Base-by-base conservation (phyloP, 1,140 invertebrate species). In the Drosophila arawakana region DNA sequence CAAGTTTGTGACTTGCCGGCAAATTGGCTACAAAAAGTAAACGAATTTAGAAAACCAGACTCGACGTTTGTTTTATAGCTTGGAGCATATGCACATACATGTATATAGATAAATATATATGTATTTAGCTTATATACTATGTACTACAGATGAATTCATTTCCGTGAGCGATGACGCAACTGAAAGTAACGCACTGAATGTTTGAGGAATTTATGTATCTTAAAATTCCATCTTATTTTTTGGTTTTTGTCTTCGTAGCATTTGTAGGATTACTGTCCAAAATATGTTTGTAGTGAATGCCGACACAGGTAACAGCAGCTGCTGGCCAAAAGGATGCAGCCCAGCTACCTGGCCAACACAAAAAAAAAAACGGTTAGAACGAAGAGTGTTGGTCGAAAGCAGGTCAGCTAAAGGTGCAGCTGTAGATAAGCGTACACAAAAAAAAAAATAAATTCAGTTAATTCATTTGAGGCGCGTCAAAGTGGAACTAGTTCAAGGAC, bases 101-200 rank as follows among this genome's bases (percentile, higher is more conserved):
- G 41, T 13, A 52, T 54, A 65, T 34, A 72, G 2, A 34, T 21
- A 1, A 11, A 58, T 34, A 43, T 7, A 50, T 44, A 41, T 46
- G 13, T 52, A 50, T 58, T 70, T 46, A 46, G 21, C 67, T 30
- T 39, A 39, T 11, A 63, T 55, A 55, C 7, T 41, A 47, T 60
- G 13, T 41, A 34, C 13, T 62, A 59, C 54, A 63, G 60, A 50
- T 60, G 62, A 37, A 49, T 52, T 71, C 49, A 65, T 81, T 76
- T 86, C 79, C 73, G 76, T 70, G 39, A 47, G 59, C 73, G 82
- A 88, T 86, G 82, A 86, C 83, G 82, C 83, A 86, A 75, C 49
- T 54, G 13, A 46, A 65, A 65, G 77, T 65, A 76, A 78, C 75
- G 80, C 70, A 79, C 34, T 21, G 54, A 43, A 71, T 72, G 67